Base-by-base conservation (phyloP, 2,113 vertebrate species). In the Oenanthe melanoleuca region DNA sequence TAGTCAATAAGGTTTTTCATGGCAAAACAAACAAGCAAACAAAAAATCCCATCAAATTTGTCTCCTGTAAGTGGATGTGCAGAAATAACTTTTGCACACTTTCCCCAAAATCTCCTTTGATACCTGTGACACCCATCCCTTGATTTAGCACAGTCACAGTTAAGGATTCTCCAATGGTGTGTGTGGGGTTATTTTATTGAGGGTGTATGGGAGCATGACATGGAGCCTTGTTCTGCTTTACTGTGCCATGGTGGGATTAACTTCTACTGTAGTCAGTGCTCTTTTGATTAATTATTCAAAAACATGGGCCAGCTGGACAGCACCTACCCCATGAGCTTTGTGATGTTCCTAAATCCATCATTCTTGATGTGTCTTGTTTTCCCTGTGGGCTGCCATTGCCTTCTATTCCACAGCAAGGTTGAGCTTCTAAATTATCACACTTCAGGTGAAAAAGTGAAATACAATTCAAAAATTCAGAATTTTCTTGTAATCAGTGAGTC, bases 261-360 rank as follows among this genome's bases (percentile, higher is more conserved):
- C 29, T 94, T 61, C 28, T 88, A 0, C 42, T 53, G 28, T n/a
- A 50, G 49, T 57, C 1, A 4, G 33, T 69, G 23, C 14, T 64
- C 4, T 56, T 90, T 80, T 92, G 60, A 92, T 93, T 80, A 94
- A 83, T 78, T 40, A 24, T 25, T 73, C n/a, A 66, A 67, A 92
- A 90, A 44, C 55, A 31, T 0, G 19, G 56, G 14, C 75, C 80
- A 90, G 52, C 52, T 94, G 88, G 91, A 71, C 69, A 77, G 57
- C 34, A 86, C 60, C 38, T 75, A 26, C 47, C 34, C 45, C 22
- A 18, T 25, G 67, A 78, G 72, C 75, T 22, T 45, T 80, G 37
- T 20, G 53, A 28, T 80, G 42, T 78, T 90, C 67, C 69, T 38
- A 86, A 45, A 91, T 80, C 40, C 64, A 64, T 88, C 47, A 63